Evolutionary conservation across 2,888 invertebrate genomes (phyloP), one percentile per base, ranked within the genome.

Genomic region (Hipparchia sbordonii): DNA sequence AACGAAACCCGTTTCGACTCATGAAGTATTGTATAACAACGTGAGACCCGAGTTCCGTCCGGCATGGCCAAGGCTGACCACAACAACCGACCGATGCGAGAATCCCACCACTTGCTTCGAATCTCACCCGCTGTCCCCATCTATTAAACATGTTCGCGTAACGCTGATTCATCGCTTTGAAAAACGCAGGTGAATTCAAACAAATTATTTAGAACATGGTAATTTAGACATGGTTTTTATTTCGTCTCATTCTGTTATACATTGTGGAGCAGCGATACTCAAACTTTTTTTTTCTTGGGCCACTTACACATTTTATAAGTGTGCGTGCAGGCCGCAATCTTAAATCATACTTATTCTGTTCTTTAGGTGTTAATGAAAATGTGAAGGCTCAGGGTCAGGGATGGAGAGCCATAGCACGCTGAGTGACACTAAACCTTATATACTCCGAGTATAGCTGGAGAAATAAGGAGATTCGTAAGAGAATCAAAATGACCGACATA

Each of bases 21-120:
- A 76, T 80, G 77, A 81, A 78, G 82, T 79, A 79, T 82, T 82
- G 82, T 80, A 82, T 81, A 80, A 81, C 80, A 78, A 65, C 80
- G 82, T 80, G 82, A 78, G 81, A 80, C 78, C 76, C 76, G 69
- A 72, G 78, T 79, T 77, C 77, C 79, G 78, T 77, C 78, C 80
- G 78, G 77, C 77, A 76, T 76, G 76, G 78, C 76, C 79, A 79
- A 81, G 80, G 81, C 77, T 80, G 79, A 77, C 79, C 79, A 76
- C 80, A 80, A 77, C 67, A 74, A 46, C 61, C 70, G 70, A 72
- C 73, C 76, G 51, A 74, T 71, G 70, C 68, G 71, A 74, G 74
- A 72, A 72, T 72, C 71, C 67, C 72, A 51, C 70, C 70, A 56
- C 67, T 71, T 39, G 67, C 23, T 72, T 63, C 54, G 57, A 70